phyloP scores from a whole-genome alignment of 2,113 vertebrate genomes.

The Piprites chloris region DNA sequence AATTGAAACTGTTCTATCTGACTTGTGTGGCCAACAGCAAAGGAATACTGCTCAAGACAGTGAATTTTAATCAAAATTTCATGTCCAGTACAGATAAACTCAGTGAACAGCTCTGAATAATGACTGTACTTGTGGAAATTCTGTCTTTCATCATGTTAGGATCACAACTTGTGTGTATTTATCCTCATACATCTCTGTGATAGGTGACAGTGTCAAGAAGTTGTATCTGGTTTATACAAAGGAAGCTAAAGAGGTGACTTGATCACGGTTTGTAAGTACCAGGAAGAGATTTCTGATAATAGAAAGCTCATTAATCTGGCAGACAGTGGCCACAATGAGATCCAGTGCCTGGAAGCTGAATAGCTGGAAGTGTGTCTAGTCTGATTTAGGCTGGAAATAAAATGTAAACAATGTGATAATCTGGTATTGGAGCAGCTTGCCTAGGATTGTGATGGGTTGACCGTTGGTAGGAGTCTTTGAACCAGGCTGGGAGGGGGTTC shows the following conservation, averaged over 20 bases:
- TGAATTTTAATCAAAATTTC: background rate
- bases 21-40: background rate
- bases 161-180: background rate
- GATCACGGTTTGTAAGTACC: slow-evolving; percentile 9
- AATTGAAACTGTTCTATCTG: background rate
- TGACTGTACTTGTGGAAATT: background rate
- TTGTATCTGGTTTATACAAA: background rate
- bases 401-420: background rate
- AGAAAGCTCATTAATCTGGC: slow-evolving; percentile 15
- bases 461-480: background rate
- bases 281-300: slow-evolving; percentile 16
- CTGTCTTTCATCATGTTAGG: background rate
- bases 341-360: background rate
- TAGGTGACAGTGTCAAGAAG: background rate
- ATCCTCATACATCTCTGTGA: background rate
- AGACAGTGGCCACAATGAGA: background rate
- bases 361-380: background rate
- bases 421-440: background rate
- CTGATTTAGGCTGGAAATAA: background rate
- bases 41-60: background rate
- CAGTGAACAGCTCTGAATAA: background rate
- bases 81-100: background rate
- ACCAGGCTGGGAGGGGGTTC: background rate
- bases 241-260: background rate
- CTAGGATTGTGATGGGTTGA: background rate